Evolutionary conservation across 92 coral and sea anemone species (phyloP), one percentile per base, ranked within the genome.

Genomic region (Umimayanthus kanabou): DNA sequence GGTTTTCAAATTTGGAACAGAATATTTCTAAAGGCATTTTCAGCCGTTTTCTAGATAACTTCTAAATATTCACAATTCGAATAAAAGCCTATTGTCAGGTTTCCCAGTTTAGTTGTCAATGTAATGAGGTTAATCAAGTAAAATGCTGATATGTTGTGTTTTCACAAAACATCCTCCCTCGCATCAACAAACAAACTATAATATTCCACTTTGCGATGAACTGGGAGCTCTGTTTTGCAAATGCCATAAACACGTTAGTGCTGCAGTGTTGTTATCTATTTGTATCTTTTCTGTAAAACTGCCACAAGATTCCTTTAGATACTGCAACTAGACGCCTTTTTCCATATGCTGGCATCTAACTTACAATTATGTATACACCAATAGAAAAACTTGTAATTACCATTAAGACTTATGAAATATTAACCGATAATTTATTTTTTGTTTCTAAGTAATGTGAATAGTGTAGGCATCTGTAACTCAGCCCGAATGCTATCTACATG

Each of bases 341-440:
- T 61, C 11, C 25, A 3, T 18, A 6, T 4, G 25, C 25, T 61
- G 7, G 69, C 25, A 61, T 61, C 69, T 61, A 57, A 61, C 69
- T 23, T 23, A 61, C 26, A 3, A 53, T 61, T 61, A 61, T 4
- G 14, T 5, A 18, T 61, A 61, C 69, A 61, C 87, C 76, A 83
- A 83, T 83, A 45, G 87, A 26, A 83, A 75, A 45, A 42, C 28
- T 70, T 70, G 25, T 69, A 83, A 71, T 83, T 83, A 28, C 29
- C 87, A 45, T 28, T 6, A 83, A 83, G 70, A 15, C 45, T 70
- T 69, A 83, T 83, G 39, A 83, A 70, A 70, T 83, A 83, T 83
- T 83, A 45, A 83, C 37, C 30, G 39, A 71, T 57, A 30, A 50
- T 80, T 80, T 18, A 13, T 42, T 81, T 83, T 83, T 70, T 83